Evolutionary conservation across 1,140 invertebrate species (phyloP).

Genomic region (Laupala kohalensis): DNA sequence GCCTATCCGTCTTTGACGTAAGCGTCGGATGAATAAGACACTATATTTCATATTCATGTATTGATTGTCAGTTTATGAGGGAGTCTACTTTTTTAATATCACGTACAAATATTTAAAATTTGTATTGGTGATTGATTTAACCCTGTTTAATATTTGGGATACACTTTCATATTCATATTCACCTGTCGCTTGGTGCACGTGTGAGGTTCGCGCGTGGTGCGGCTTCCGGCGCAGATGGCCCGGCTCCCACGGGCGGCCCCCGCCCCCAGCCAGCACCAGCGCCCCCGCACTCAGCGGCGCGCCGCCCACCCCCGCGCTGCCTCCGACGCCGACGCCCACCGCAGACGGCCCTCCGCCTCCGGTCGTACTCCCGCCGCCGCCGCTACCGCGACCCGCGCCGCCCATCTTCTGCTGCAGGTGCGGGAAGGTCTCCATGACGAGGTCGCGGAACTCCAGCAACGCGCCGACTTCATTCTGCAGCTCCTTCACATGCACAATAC

Average conservation of each 20-base stretch:
- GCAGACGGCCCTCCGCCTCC: conserved; percentile 20
- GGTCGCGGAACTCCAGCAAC: conserved; percentile 73
- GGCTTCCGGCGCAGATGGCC: conserved; percentile 15
- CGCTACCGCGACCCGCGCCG: conserved; percentile 15
- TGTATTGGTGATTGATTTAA: too few relatives aligned
- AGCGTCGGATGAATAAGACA: too few relatives aligned
- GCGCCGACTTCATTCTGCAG: conserved; percentile 51
- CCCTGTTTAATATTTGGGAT: too few relatives aligned
- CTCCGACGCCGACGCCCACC: conserved; percentile 16
- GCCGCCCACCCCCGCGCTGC: neutral
- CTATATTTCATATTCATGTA: too few relatives aligned
- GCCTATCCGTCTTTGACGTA: too few relatives aligned
- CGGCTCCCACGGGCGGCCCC: conserved; percentile 47
- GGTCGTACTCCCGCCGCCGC: conserved; percentile 26
- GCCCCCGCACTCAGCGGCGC: conserved; percentile 25
- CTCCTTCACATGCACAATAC: conserved; percentile 27
- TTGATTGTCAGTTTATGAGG: too few relatives aligned
- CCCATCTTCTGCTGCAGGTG: conserved; percentile 71
- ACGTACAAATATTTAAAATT: too few relatives aligned
- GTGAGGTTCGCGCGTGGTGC: conserved; percentile 28
- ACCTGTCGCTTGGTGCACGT: neutral
- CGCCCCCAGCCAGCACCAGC: conserved; percentile 30
- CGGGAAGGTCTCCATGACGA: conserved; percentile 83
- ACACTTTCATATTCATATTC: too few relatives aligned
- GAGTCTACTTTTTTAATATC: too few relatives aligned